Percentiles rank a stretch among this genome's conserved stretches.
Evolutionary conservation across 2,113 vertebrate genomes (phyloP).

Genomic region (Vicugna pacos): DNA sequence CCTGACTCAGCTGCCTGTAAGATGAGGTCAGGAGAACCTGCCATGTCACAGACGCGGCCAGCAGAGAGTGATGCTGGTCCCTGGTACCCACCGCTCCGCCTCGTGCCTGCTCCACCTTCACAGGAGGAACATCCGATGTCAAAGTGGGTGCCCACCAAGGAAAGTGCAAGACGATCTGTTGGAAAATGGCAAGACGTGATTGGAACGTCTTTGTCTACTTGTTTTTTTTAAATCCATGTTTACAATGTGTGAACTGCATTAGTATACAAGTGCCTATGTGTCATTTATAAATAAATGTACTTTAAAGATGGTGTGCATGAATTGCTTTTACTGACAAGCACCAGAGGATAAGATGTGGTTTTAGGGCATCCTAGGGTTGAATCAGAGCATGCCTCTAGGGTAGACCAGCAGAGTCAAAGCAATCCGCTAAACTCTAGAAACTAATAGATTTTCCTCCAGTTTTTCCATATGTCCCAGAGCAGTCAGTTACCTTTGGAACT

Average conservation of each 20-base stretch:
- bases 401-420: background rate
- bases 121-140: background rate
- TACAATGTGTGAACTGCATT: background rate
- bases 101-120: background rate
- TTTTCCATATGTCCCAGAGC: background rate
- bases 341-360: background rate
- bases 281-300: slow-evolving; percentile 7
- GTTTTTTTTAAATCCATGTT: background rate
- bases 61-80: background rate
- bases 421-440: background rate
- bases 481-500: background rate
- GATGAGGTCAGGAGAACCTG: slow-evolving; percentile 23
- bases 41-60: background rate
- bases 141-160: background rate
- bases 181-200: background rate
- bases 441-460: background rate
- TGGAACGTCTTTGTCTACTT: background rate
- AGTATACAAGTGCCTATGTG: background rate
- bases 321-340: background rate
- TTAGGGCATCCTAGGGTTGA: background rate
- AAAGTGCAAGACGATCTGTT: background rate
- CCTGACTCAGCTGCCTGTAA: background rate
- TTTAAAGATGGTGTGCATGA: background rate
- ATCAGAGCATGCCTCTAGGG: background rate
- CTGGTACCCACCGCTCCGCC: background rate